Conservation (phyloP, 2,888 invertebrate genomes). For the Lamellibrachia satsuma region DNA sequence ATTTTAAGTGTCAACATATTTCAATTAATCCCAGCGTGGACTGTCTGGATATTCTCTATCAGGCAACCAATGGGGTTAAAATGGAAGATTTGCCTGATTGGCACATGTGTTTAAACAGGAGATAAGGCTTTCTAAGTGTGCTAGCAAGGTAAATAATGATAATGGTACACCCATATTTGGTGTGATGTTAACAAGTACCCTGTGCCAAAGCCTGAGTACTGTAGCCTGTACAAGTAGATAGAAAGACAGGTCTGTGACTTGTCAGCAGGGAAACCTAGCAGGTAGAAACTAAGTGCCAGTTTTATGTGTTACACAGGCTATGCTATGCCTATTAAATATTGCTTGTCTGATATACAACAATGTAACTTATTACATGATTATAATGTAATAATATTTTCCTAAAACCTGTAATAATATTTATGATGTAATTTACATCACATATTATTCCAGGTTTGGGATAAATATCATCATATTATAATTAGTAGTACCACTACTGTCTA, state of each 20-base stretch:
- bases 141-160: constrained; percentile 2
- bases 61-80: not conserved
- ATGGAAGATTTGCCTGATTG: not conserved
- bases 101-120: not conserved
- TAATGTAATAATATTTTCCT: too few species aligned
- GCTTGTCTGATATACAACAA: too few species aligned
- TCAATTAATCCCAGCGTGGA: not conserved
- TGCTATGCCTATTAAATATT: too few species aligned
- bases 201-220: too few species aligned
- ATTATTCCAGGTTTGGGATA: not conserved
- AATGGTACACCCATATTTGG: not conserved
- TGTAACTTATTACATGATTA: too few species aligned
- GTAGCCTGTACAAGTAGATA: too few species aligned
- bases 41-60: not conserved
- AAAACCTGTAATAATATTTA: not conserved
- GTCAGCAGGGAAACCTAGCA: too few species aligned
- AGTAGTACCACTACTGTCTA: too few species aligned
- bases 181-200: not conserved
- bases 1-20: not conserved
- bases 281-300: too few species aligned
- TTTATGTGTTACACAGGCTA: too few species aligned
- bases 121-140: not conserved
- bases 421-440: not conserved
- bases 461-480: not conserved
- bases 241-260: too few species aligned